Evolutionary conservation across 92 coral and sea anemone genomes (phyloP), one percentile per base, ranked within the genome.

Genomic region (Bergia puertoricense): DNA sequence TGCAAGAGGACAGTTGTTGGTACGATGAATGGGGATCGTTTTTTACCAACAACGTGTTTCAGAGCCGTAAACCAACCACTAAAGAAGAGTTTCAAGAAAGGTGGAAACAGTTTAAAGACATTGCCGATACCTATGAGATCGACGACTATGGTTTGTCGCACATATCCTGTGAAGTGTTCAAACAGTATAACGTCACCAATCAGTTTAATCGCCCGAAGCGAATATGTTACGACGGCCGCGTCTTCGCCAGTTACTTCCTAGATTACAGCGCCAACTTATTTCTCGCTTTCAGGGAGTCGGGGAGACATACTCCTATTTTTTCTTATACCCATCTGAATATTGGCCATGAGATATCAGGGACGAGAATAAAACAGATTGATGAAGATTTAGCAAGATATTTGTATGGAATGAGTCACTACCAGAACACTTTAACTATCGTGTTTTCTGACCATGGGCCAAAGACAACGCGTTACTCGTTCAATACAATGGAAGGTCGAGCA

Each of bases 1-100:
- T 96, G 9, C 99, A 96, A 85, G 99, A 96, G 38, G 99, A 96
- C 81, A 95, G 96, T 23, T 96, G 99, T 36, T 96, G 99, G 99
- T 96, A 92, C 69, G 99, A 95, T 66, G 90, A 91, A 5, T 93
- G 98, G 98, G 99, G 99, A 4, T 93, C 96, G 3, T 56, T 96
- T 37, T 91, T 96, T 69, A 91, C 94, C 5, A 95, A 95, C 89
- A 92, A 95, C 80, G 90, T 90, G 13, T 91, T 91, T 74, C 95
- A 91, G 40, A 95, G 91, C 69, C 89, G 85, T 38, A 85, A 90
- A 2, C 98, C 98, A 14, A 50, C 42, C 0, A 90, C 85, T 11
- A 54, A 65, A 2, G 80, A 89, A 20, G 94, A 96, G 43, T 95
- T 95, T 62, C 78, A 86, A 74, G 79, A 71, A 46, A 81, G 91